A percentile compares a stretch with the other conserved stretches of the same genome.
phyloP scores from a whole-genome alignment of 2,113 vertebrate species.

The Hippocampus barbouri region DNA sequence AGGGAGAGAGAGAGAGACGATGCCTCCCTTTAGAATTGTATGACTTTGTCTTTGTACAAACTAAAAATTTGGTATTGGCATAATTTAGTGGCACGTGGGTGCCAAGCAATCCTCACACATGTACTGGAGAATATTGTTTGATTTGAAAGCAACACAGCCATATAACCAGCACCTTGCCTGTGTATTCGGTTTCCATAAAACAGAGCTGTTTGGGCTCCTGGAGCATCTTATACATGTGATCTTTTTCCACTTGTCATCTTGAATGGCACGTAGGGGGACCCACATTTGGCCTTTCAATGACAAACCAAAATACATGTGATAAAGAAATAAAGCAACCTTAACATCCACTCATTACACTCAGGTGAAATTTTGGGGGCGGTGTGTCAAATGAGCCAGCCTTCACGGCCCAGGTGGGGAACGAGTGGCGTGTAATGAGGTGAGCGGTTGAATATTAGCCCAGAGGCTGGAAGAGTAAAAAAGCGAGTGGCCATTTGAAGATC shows the following conservation, averaged over 20 bases:
- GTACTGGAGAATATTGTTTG: background rate
- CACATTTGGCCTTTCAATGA: background rate
- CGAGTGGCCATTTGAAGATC: no score
- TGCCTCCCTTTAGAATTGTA: background rate
- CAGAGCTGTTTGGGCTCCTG: background rate
- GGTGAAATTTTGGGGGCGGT: no score
- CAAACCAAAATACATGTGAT: no score
- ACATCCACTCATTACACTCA: no score
- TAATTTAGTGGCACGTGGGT: background rate
- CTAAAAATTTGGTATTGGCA: background rate
- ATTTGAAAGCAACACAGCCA: background rate
- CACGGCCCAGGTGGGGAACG: no score
- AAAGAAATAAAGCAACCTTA: no score
- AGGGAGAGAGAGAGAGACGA: conserved; percentile 7
- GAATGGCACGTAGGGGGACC: background rate
- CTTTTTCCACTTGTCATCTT: background rate
- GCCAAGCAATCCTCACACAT: background rate
- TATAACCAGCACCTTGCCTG: background rate
- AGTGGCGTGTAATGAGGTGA: no score
- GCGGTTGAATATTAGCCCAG: no score
- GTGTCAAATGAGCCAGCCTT: no score
- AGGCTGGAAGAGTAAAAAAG: no score
- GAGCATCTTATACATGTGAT: background rate
- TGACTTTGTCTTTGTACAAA: background rate
- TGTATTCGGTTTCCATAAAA: background rate